Percentiles rank a stretch among this genome's conserved stretches.
Evolutionary conservation across 2,888 invertebrate species (phyloP).

Genomic region (Agrochola circellaris): DNA sequence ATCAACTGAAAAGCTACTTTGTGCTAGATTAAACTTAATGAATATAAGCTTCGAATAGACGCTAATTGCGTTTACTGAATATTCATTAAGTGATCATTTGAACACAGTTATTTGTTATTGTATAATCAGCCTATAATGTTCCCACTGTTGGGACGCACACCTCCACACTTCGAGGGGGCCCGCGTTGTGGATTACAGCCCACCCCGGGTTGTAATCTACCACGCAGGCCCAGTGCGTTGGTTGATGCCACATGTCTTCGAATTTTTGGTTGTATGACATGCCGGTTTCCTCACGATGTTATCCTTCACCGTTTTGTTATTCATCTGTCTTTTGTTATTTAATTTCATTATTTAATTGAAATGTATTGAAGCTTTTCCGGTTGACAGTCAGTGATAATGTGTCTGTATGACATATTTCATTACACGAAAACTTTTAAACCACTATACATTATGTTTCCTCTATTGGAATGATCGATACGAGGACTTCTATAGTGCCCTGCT

Average conservation of each 20-base stretch:
- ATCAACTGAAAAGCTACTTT: conserved; percentile 61
- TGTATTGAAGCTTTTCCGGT: neutral
- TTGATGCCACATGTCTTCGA: neutral
- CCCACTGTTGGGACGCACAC: neutral
- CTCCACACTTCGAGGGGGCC: neutral
- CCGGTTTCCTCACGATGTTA: too few species aligned
- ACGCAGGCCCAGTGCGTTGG: neutral
- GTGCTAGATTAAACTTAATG: conserved; percentile 42
- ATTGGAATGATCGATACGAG: neutral
- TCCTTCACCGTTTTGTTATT: too few species aligned
- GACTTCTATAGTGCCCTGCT: too few species aligned
- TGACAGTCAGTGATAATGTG: neutral
- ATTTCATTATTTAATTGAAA: neutral
- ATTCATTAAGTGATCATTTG: conserved; percentile 34
- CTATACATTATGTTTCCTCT: neutral
- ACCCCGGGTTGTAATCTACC: neutral
- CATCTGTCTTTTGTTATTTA: neutral
- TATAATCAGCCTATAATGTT: neutral
- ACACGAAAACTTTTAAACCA: neutral
- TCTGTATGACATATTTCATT: neutral
- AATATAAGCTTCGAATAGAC: conserved; percentile 45
- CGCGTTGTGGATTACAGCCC: too few species aligned
- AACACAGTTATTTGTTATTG: neutral
- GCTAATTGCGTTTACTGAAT: conserved; percentile 42
- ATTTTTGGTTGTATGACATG: too few species aligned